phyloP scores from a whole-genome alignment of 2,113 vertebrate species.

The Peromyscus leucopus region DNA sequence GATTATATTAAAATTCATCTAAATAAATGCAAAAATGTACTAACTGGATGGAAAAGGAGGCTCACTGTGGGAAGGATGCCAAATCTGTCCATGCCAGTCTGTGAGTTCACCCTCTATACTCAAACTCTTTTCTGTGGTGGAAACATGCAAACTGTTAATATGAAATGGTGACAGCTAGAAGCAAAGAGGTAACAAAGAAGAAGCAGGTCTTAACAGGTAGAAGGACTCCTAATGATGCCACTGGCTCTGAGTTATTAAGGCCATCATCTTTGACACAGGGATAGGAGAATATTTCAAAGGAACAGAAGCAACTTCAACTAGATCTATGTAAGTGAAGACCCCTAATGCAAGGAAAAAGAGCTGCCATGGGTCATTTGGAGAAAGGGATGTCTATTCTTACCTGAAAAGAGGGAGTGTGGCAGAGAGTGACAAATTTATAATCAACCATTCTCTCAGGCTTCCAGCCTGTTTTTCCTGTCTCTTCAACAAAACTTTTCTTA shows the following conservation, averaged over 20 bases:
- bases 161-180: background rate
- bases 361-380: background rate
- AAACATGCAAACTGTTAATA: background rate
- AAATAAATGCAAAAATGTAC: background rate
- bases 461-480: background rate
- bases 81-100: background rate
- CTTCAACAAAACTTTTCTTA: background rate
- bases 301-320: background rate
- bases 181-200: background rate
- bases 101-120: background rate
- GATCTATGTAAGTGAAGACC: background rate
- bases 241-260: background rate
- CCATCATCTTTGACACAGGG: background rate
- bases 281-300: background rate
- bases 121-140: background rate
- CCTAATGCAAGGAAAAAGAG: background rate
- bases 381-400: background rate
- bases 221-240: background rate
- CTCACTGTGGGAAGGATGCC: background rate
- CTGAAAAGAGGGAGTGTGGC: background rate
- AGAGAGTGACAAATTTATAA: background rate
- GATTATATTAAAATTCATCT: conserved; percentile 6
- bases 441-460: background rate
- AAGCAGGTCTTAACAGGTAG: background rate
- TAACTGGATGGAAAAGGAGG: background rate